phyloP scores from a whole-genome alignment of 2,113 vertebrate genomes.

The Aspidoscelis tigris region DNA sequence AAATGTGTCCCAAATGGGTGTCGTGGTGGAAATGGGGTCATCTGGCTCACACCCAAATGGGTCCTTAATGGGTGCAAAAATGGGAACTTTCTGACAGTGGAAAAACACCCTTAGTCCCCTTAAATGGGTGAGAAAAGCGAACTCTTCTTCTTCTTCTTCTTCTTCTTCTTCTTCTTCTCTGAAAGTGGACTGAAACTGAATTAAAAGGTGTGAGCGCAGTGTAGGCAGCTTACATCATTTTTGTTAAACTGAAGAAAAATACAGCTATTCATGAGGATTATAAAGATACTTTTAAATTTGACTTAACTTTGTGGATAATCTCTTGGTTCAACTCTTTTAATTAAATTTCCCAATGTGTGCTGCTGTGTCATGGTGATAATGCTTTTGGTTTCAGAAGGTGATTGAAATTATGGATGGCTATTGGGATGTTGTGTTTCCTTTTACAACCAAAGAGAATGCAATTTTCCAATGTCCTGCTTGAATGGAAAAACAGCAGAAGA shows the following conservation, averaged over 20 bases:
- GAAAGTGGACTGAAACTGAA: too few species aligned
- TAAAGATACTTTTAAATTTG: neutral
- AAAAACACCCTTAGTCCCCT: too few species aligned
- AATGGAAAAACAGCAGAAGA: neutral
- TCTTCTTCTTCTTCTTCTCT: too few species aligned
- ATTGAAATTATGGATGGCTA: neutral
- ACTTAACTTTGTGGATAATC: neutral
- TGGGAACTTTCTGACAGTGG: too few species aligned
- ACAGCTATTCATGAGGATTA: neutral
- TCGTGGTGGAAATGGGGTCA: too few species aligned
- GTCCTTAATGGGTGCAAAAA: too few species aligned
- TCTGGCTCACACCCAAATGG: too few species aligned
- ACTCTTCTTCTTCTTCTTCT: too few species aligned
- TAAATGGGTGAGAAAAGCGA: too few species aligned
- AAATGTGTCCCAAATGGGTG: too few species aligned
- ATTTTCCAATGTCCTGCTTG: constrained; percentile 9
- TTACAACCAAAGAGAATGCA: neutral
- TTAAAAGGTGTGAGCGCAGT: neutral
- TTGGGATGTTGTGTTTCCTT: constrained; percentile 6
- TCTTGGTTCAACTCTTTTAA: neutral
- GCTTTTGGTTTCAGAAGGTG: neutral
- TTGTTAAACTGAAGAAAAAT: neutral
- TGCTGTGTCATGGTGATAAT: neutral
- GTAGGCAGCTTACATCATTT: neutral
- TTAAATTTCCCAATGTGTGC: neutral